A percentile compares a stretch with the other conserved stretches of the same genome.
phyloP scores from a whole-genome alignment of 2,888 invertebrate species.

The Cephus rjabovi region DNA sequence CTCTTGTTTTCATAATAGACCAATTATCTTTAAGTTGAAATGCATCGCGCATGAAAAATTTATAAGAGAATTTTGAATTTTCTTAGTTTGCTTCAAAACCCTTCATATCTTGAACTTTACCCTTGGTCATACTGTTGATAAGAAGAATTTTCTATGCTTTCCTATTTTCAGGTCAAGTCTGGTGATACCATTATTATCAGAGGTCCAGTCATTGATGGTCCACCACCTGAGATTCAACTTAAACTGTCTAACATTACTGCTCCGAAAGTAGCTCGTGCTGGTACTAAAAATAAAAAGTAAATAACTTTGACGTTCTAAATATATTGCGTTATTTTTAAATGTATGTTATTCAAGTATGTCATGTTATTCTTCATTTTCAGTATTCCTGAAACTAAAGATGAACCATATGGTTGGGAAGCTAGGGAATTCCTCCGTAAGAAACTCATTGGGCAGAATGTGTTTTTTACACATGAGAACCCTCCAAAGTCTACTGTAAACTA shows the following conservation, averaged over 20 bases:
- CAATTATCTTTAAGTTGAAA: not conserved
- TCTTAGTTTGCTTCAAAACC: not conserved
- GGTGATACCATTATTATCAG: constrained; percentile 96
- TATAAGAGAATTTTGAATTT: not conserved
- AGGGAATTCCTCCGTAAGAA: constrained; percentile 94
- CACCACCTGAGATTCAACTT: constrained; percentile 91
- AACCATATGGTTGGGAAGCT: constrained; percentile 98
- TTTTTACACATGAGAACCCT: constrained; percentile 86
- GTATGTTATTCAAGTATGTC: not conserved
- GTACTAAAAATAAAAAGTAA: constrained; percentile 70
- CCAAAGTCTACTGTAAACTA: constrained; percentile 88
- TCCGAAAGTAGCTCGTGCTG: constrained; percentile 83
- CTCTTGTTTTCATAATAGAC: not conserved
- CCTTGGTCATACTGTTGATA: not conserved
- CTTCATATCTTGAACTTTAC: not conserved
- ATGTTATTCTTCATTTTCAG: not conserved
- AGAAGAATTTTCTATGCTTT: constrained; percentile 16
- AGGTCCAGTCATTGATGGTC: constrained; percentile 85
- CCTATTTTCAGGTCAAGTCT: constrained; percentile 83
- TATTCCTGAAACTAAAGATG: constrained; percentile 78
- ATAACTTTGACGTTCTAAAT: constrained; percentile 12
- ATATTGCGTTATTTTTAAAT: constrained; percentile 7
- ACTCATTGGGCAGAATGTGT: constrained; percentile 90
- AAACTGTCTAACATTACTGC: constrained; percentile 92
- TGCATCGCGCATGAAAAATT: not conserved